These are phyloP conservation scores for Hirudo medicinalis DNA, from an alignment of 1,140 invertebrate genomes.

Conservation along the genomic window DNA sequence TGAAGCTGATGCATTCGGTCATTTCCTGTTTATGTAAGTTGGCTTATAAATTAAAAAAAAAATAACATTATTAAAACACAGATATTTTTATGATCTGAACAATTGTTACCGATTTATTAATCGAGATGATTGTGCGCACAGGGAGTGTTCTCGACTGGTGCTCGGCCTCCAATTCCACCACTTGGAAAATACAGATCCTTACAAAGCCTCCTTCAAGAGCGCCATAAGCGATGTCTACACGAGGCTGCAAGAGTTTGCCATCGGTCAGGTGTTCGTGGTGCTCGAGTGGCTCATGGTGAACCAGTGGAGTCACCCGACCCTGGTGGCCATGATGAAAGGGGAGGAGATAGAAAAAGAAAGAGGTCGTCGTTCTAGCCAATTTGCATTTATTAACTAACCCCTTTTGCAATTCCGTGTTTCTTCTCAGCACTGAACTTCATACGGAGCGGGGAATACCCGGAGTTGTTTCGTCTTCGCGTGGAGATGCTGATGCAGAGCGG, in stretches of 20 bases:
- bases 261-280: conserved; percentile 20
- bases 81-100: neutral
- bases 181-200: conserved; percentile 10
- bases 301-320: conserved; percentile 19
- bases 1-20: conserved; percentile 18
- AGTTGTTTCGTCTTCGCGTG: conserved; percentile 21
- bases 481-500: conserved; percentile 22
- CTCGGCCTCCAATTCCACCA: conserved; percentile 20
- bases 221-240: conserved; percentile 17
- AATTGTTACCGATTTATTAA: neutral
- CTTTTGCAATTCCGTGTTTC: neutral
- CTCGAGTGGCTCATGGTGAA: conserved; percentile 21
- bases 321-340: conserved; percentile 21
- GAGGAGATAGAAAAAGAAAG: conserved; percentile 19
- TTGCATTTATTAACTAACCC: neutral
- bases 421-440: conserved; percentile 20
- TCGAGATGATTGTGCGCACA: neutral
- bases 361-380: conserved; percentile 7
- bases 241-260: conserved; percentile 17
- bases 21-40: conserved; percentile 16
- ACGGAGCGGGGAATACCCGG: conserved; percentile 22
- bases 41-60: neutral
- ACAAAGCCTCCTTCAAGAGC: conserved; percentile 13
- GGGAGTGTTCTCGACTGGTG: conserved; percentile 22
- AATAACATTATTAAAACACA: neutral